Conservation (phyloP, 2,797 vertebrate species). For the Gambelia wislizenii region DNA sequence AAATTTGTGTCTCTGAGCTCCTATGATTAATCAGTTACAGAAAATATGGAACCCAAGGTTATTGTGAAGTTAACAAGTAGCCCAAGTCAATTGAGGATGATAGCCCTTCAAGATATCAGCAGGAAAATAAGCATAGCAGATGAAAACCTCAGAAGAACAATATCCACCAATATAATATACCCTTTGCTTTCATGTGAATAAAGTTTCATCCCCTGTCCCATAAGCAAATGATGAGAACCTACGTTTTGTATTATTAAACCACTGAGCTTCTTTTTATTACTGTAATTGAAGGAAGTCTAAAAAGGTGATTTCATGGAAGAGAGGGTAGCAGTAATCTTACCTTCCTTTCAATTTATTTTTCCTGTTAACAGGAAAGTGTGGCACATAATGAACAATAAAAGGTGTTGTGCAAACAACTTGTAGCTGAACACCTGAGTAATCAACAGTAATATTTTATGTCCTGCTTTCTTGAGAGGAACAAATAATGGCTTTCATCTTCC, state of each 20-base stretch:
- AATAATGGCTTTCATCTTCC: not conserved
- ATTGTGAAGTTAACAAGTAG: slow-evolving; percentile 38
- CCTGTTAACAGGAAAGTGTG: slow-evolving; percentile 30
- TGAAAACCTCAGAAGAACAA: slow-evolving; percentile 7
- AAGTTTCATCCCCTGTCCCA: not conserved
- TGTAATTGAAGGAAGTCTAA: slow-evolving; percentile 15
- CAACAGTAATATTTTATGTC: slow-evolving; percentile 1
- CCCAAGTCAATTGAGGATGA: slow-evolving; percentile 26
- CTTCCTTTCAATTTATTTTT: slow-evolving; percentile 29
- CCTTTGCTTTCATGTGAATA: not conserved
- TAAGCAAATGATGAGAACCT: not conserved
- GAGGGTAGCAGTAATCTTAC: slow-evolving; percentile 17
- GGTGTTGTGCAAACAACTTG: slow-evolving; percentile 36
- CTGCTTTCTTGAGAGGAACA: slow-evolving; percentile 9
- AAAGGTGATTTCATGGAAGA: not conserved
- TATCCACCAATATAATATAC: not conserved
- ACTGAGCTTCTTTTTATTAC: accelerated
- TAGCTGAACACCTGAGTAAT: slow-evolving; percentile 30
- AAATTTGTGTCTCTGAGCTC: slow-evolving; percentile 29
- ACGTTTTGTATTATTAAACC: slow-evolving; percentile 15
- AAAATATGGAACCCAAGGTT: slow-evolving; percentile 49
- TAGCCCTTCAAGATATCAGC: not conserved
- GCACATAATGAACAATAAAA: slow-evolving; percentile 24
- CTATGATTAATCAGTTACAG: slow-evolving; percentile 26
- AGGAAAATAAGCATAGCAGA: not conserved